Percentiles rank a stretch among this genome's conserved stretches.
Conservation (phyloP, 2,113 vertebrate species). For the Rhea pennata region DNA sequence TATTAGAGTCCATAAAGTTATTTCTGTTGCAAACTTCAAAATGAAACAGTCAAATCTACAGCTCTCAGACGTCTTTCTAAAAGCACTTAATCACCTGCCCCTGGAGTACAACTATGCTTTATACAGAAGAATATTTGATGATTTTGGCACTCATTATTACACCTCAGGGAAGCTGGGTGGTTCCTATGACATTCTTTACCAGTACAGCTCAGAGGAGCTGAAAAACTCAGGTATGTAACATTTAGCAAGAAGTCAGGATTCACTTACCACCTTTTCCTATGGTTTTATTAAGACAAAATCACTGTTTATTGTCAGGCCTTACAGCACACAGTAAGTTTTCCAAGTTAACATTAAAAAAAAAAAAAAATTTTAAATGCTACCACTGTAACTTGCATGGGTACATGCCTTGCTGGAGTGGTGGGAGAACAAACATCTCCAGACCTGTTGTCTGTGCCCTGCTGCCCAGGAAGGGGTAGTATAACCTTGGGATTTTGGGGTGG, state of each 20-base stretch:
- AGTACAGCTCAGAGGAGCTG: constrained; percentile 85
- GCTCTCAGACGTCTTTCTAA: constrained; percentile 85
- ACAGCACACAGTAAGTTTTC: neutral
- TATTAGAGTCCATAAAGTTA: constrained; percentile 86
- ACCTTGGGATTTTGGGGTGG: neutral
- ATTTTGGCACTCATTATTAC: constrained; percentile 94
- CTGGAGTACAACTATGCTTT: constrained; percentile 91
- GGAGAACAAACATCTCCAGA: neutral
- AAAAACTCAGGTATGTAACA: constrained; percentile 81
- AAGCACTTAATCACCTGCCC: constrained; percentile 86
- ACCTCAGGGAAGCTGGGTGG: constrained; percentile 88
- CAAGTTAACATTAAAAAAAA: neutral
- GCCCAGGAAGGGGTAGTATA: neutral
- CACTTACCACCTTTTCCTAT: neutral
- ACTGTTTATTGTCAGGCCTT: neutral
- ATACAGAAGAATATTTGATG: constrained; percentile 90
- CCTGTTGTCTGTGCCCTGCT: neutral
- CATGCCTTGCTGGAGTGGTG: neutral
- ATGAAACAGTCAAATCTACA: constrained; percentile 82
- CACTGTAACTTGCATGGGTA: too few relatives aligned
- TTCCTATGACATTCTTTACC: constrained; percentile 91
- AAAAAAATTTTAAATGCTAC: too few relatives aligned
- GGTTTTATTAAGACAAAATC: neutral
- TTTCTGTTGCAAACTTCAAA: constrained; percentile 87
- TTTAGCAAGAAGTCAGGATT: neutral